Percentiles rank a stretch among this genome's conserved stretches.
phyloP scores from a whole-genome alignment of 2,888 invertebrate genomes.

The Trissolcus brochymenae region DNA sequence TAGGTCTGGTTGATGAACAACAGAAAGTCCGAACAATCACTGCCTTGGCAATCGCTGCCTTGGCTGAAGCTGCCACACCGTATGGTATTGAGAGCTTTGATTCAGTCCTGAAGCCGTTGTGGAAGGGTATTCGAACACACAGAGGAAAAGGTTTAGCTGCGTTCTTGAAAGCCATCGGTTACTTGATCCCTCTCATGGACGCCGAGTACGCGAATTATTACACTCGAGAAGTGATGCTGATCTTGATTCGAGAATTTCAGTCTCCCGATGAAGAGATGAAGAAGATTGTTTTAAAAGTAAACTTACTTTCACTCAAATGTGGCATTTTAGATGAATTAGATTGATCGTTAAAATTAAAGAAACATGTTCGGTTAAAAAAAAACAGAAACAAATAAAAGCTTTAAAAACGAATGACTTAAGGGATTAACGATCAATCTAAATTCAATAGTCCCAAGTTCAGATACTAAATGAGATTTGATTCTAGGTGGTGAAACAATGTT shows the following conservation, averaged over 20 bases:
- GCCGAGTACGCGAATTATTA: constrained; percentile 99
- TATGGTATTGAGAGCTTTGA: constrained; percentile 99
- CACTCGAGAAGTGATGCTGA: constrained; percentile 99
- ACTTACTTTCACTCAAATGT: neutral
- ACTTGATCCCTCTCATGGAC: constrained; percentile 99
- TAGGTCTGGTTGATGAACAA: constrained; percentile 97
- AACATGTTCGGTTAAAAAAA: no score
- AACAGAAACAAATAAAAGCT: no score
- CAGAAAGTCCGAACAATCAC: constrained; percentile 99
- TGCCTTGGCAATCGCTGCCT: constrained; percentile 96
- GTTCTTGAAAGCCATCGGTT: constrained; percentile 99
- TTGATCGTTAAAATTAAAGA: no score
- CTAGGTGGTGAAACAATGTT: constrained; percentile 99
- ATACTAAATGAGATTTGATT: neutral
- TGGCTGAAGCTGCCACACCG: constrained; percentile 99
- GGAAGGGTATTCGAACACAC: constrained; percentile 98
- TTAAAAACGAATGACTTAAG: no score
- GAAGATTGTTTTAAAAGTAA: constrained; percentile 95
- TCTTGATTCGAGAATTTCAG: constrained; percentile 98
- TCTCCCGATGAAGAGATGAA: constrained; percentile 99
- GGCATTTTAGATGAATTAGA: neutral
- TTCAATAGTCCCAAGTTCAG: neutral
- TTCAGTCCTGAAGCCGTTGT: constrained; percentile 98
- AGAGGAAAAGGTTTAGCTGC: constrained; percentile 96
- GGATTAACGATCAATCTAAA: neutral